Evolutionary conservation across 2,113 vertebrate species (phyloP).

Genomic region (Erythrolamprus reginae): DNA sequence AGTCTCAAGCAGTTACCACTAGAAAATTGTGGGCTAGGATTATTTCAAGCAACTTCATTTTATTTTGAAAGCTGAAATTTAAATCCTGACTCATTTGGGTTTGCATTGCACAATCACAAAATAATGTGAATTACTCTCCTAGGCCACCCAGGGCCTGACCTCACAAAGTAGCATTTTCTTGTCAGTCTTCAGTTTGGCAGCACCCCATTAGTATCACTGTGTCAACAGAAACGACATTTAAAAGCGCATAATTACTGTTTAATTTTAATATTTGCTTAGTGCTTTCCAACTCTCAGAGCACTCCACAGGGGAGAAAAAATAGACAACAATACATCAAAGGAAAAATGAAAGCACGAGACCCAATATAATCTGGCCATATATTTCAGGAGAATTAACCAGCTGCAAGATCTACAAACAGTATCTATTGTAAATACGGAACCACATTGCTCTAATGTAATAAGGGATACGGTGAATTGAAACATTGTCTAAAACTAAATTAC

Average conservation of each 20-base stretch:
- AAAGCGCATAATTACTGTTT: conserved; percentile 49
- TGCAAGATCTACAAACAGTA: conserved; percentile 13
- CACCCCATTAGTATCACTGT: neutral
- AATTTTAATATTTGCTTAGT: conserved; percentile 44
- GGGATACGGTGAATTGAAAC: conserved; percentile 28
- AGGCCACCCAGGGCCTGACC: neutral
- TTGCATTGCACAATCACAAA: neutral
- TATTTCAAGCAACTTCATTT: neutral
- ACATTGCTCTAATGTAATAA: conserved; percentile 2
- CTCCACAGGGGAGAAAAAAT: conserved; percentile 7
- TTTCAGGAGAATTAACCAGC: conserved; percentile 1
- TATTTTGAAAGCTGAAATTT: neutral
- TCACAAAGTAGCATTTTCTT: conserved; percentile 27
- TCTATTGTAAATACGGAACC: conserved; percentile 13
- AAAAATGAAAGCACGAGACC: conserved; percentile 1
- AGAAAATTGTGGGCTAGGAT: neutral
- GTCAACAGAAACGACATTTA: conserved; percentile 38
- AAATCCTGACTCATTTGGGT: neutral
- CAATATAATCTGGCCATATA: neutral
- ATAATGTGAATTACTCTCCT: neutral
- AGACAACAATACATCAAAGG: conserved; percentile 23
- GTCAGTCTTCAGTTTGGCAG: conserved; percentile 31
- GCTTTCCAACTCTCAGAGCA: conserved; percentile 41
- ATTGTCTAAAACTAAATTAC: conserved; percentile 18
- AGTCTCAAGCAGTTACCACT: neutral